Conservation (phyloP, 2,113 vertebrate species). For the Rafetus swinhoei region DNA sequence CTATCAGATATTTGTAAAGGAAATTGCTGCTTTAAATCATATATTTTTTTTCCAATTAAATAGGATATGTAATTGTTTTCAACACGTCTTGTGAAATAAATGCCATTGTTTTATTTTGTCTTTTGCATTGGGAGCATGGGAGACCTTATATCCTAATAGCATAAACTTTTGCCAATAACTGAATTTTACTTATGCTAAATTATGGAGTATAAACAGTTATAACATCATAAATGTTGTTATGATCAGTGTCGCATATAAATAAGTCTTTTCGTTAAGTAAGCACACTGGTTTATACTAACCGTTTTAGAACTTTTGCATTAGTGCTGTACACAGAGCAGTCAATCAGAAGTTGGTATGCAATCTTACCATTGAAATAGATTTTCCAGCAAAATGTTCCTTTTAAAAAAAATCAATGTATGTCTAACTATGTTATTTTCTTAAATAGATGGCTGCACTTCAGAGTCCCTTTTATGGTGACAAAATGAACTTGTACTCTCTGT, state of each 20-base stretch:
- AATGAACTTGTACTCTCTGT: conserved; percentile 98
- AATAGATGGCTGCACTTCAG: conserved; percentile 97
- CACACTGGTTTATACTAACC: background rate
- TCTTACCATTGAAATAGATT: background rate
- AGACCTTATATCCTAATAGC: background rate
- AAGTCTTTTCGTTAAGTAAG: background rate
- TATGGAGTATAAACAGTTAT: background rate
- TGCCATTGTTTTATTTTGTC: background rate
- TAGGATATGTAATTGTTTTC: background rate
- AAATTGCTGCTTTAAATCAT: background rate
- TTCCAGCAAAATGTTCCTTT: background rate
- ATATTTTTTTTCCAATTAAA: background rate
- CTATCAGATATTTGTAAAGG: background rate
- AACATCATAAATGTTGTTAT: background rate
- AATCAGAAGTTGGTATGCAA: background rate
- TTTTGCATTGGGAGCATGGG: rapidly evolving
- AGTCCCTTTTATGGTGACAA: conserved; percentile 99
- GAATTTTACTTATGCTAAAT: background rate
- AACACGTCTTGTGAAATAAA: background rate
- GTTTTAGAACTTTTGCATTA: background rate
- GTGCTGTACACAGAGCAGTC: background rate
- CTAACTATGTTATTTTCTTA: conserved; percentile 22
- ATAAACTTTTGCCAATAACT: rapidly evolving
- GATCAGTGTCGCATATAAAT: background rate
- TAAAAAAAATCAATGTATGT: conserved; percentile 14